A percentile compares a stretch with the other conserved stretches of the same genome.
These are phyloP conservation scores for Lysandra coridon DNA, from an alignment of 2,888 invertebrate species.

Conservation along the genomic window DNA sequence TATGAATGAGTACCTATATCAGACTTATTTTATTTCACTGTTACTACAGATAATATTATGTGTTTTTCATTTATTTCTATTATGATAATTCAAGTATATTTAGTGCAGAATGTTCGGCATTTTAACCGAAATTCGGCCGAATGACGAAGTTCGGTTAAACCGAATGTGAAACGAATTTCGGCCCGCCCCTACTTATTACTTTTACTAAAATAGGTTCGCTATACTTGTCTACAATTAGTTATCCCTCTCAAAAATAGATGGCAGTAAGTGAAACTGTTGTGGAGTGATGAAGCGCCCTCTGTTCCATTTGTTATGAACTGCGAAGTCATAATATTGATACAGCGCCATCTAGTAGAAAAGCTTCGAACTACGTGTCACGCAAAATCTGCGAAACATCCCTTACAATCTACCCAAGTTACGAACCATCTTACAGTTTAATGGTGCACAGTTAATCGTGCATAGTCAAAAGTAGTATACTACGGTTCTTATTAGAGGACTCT, in stretches of 20 bases:
- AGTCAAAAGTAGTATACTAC: neutral
- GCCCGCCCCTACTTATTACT: too few relatives aligned
- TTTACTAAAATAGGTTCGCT: too few relatives aligned
- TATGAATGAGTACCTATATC: too few relatives aligned
- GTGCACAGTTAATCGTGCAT: neutral
- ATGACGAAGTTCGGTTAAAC: too few relatives aligned
- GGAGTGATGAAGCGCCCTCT: constrained; percentile 35
- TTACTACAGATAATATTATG: too few relatives aligned
- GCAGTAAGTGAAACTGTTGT: neutral
- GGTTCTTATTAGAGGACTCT: neutral
- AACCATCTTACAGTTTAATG: neutral
- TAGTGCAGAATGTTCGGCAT: too few relatives aligned
- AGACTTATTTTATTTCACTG: too few relatives aligned
- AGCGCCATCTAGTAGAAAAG: constrained; percentile 38
- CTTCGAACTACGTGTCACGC: neutral
- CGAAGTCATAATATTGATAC: neutral
- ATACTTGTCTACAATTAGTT: neutral
- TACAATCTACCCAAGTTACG: neutral
- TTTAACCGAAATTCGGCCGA: too few relatives aligned
- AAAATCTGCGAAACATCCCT: neutral
- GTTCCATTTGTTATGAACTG: constrained; percentile 31
- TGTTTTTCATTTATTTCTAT: too few relatives aligned
- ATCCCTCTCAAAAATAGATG: neutral
- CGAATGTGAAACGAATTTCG: too few relatives aligned
- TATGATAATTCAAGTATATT: too few relatives aligned